Evolutionary conservation across 1,140 invertebrate genomes (phyloP), one percentile per base, ranked within the genome.

Genomic region (Lutraria rhynchaena): DNA sequence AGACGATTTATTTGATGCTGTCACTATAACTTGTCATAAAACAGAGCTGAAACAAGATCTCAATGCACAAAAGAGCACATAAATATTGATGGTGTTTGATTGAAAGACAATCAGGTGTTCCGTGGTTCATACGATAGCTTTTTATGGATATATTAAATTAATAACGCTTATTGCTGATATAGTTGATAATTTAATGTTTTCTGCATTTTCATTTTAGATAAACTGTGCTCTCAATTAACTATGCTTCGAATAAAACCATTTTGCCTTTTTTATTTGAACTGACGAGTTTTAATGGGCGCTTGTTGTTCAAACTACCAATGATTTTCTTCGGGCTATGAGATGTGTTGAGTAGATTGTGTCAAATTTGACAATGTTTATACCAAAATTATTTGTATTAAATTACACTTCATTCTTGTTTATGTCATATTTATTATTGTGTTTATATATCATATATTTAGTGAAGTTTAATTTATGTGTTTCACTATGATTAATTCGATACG

Each of bases 321-420:
- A 3, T 9, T 67, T 19, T 5, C 44, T 49, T 31, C 37, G 37
- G 44, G 67, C 49, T 51, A 55, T 31, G 5, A 55, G 49, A 53
- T 71, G 37, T 35, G 17, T 46, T 55, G 69, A 67, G 29, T 24
- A 67, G 75, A 77, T 77, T 77, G 75, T 77, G 75, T 77, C 75
- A 77, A 55, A 9, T 77, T 77, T 77, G 58, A 67, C 61, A 65
- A 77, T 77, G 44, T 77, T 75, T 77, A 77, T 77, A 51, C 63
- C 61, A 55, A 49, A 77, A 67, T 77, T 77, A 77, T 65, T 65
- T 53, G 60, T 67, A 77, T 77, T 63, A 67, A 77, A 77, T 67
- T 77, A 57, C 61, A 53, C 29, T 33, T 51, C 31, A 77, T 57
- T 67, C 75, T 63, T 60, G 29, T 65, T 77, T 77, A 77, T 67